Evolutionary conservation across 2,797 vertebrate genomes (phyloP), one percentile per base, ranked within the genome.

Genomic region (Geotrypetes seraphini): DNA sequence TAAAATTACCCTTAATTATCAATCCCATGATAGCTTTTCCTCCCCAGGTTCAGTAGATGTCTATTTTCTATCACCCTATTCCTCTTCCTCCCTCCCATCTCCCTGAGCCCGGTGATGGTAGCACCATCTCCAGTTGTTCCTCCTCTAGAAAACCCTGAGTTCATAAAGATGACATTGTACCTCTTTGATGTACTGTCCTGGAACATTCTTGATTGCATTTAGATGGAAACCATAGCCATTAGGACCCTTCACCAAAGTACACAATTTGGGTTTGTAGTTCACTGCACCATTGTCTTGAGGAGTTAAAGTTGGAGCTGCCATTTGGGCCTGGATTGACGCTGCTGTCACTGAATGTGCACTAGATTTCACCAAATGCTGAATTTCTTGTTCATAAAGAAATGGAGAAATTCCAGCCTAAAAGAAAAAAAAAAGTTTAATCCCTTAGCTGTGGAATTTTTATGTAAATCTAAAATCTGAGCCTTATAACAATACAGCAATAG

Each of bases 141-240:
- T 14, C 14, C 7, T 7, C 5, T 2, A 7, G 19, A 9, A 9
- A 10, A 4, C 13, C 10, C 31, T 6, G 11, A 31, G 29, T 29
- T 11, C 19, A n/a, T n/a, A 12, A n/a, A n/a, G 5, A 15, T 31
- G 35, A 43, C 11, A 18, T 32, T 36, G 6, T 73, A 97, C 95
- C 78, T 93, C 76, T 47, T 54, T 85, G 57, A 94, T 69, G 55
- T 82, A 88, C 15, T 88, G 76, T 37, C 88, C 89, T 16, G 47
- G 43, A 25, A 79, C 43, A 7, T 86, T 89, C 61, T 65, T 73
- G 40, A 87, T 78, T 22, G 85, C 78, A 3, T 90, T 96, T 28
- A 99, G 68, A 66, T 76, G 89, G 61, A 97, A 99, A 31, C 96
- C 93, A 25, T 69, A 98, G 33, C 87, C 88, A 3, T 24, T 49